Evolutionary conservation across 1,140 invertebrate species (phyloP).

Genomic region (Megalonaias nervosa): DNA sequence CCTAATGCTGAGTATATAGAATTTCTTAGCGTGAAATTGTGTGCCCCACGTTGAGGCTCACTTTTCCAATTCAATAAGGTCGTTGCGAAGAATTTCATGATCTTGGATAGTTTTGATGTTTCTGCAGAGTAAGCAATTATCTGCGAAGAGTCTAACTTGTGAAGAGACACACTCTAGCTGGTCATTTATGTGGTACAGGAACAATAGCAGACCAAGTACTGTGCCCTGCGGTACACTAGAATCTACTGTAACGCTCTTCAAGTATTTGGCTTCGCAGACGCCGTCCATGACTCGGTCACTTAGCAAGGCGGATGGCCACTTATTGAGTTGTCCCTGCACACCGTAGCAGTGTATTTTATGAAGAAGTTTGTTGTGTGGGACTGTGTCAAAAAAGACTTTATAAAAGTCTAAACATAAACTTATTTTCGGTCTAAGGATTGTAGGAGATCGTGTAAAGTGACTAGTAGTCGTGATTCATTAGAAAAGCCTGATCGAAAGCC

Average conservation of each 20-base stretch:
- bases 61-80: no score
- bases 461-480: constrained; percentile 32
- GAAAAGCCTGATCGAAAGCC: constrained; percentile 32
- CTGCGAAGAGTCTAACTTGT: not conserved
- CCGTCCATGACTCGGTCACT: constrained; percentile 4
- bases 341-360: constrained; percentile 11
- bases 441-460: constrained; percentile 31
- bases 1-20: no score
- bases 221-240: constrained; percentile 36
- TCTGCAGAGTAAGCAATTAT: not conserved
- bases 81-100: no score
- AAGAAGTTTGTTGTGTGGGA: constrained; percentile 5
- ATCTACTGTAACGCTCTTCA: constrained; percentile 2
- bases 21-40: no score
- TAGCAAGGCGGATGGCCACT: constrained; percentile 6
- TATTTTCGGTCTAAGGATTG: constrained; percentile 17
- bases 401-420: constrained; percentile 1
- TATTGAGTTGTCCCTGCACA: not conserved
- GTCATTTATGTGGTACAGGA: constrained; percentile 39
- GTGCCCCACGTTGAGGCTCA: no score
- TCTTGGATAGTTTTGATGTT: no score
- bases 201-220: constrained; percentile 36
- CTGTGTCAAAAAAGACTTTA: constrained; percentile 13
- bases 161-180: constrained; percentile 5
- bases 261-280: constrained; percentile 19